These are phyloP conservation scores for Pipistrellus nathusii DNA, from an alignment of 2,797 vertebrate species.

Conservation along the genomic window DNA sequence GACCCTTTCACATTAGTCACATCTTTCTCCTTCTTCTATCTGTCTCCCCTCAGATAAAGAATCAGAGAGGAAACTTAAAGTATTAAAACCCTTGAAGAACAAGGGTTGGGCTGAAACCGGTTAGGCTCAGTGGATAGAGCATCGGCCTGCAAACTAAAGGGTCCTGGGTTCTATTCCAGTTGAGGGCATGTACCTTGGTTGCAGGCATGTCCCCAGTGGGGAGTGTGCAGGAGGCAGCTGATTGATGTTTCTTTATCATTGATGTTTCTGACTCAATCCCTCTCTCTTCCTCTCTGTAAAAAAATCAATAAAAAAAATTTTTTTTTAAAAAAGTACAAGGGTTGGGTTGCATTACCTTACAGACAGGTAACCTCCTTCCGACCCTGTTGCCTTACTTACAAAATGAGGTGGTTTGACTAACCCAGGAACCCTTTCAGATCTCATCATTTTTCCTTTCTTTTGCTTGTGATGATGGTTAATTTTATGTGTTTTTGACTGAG, in stretches of 20 bases:
- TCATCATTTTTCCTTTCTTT: neutral
- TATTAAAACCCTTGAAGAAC: neutral
- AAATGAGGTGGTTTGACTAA: neutral
- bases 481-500: neutral
- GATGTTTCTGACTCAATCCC: too few relatives aligned
- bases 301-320: too few relatives aligned
- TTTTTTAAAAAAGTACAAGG: neutral
- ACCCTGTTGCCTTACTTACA: neutral
- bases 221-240: too few relatives aligned
- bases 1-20: too few relatives aligned
- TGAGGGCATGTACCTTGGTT: too few relatives aligned
- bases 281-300: too few relatives aligned
- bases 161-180: too few relatives aligned
- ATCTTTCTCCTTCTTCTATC: neutral
- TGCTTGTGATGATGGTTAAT: neutral
- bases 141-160: too few relatives aligned
- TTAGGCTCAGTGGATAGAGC: too few relatives aligned
- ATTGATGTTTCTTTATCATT: too few relatives aligned
- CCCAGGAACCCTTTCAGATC: neutral
- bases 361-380: neutral
- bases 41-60: neutral
- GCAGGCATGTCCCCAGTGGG: too few relatives aligned
- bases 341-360: neutral
- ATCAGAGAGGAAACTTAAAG: neutral
- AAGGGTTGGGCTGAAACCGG: too few relatives aligned